Percentiles rank a stretch among this genome's conserved stretches.
phyloP scores from a whole-genome alignment of 2,797 vertebrate species.

The Holocentrus rufus region DNA sequence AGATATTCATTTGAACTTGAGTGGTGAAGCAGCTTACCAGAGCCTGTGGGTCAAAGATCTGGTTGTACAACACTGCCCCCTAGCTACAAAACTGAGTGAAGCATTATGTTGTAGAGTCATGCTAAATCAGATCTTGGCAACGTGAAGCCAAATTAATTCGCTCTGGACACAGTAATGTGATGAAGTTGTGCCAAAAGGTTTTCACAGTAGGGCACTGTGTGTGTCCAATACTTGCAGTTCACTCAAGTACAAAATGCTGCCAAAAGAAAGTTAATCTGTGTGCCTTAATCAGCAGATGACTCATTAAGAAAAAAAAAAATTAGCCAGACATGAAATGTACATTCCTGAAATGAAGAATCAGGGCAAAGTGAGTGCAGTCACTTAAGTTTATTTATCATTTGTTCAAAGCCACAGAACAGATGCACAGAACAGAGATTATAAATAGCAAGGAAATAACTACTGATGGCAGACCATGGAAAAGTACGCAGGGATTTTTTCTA shows the following conservation, averaged over 20 bases:
- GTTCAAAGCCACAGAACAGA: no score
- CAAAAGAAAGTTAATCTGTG: no score
- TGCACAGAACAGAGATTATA: background rate
- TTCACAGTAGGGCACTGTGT: no score
- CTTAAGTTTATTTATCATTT: background rate
- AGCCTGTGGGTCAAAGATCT: background rate
- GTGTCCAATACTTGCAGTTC: no score
- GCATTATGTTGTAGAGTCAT: no score
- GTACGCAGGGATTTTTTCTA: constrained; percentile 5
- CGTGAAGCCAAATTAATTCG: no score
- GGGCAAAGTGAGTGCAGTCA: background rate
- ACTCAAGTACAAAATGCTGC: no score
- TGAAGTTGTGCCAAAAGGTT: no score
- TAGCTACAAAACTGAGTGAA: background rate
- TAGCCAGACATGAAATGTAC: background rate
- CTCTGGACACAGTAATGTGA: no score
- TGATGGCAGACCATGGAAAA: background rate
- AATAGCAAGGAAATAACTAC: background rate
- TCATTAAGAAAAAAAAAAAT: no score
- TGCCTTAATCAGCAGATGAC: background rate
- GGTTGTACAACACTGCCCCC: constrained; percentile 61
- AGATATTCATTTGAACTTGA: background rate
- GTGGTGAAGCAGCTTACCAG: background rate
- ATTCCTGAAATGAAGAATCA: no score
- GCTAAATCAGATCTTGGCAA: no score